A percentile compares a stretch with the other conserved stretches of the same genome.
Evolutionary conservation across 2,797 vertebrate species (phyloP).

Genomic region (Labeo calbasu): DNA sequence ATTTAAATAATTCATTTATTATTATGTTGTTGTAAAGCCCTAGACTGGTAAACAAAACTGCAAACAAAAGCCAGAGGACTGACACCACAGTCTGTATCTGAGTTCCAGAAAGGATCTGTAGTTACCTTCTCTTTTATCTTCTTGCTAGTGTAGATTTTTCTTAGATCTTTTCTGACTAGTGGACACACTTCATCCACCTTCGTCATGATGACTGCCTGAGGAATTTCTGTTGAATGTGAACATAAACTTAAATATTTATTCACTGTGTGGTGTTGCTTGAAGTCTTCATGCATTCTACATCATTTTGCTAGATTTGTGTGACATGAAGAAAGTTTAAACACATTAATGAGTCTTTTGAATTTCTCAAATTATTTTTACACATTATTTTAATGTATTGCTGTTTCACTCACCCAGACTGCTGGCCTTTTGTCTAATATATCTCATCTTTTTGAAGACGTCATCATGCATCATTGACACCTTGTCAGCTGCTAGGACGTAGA

Average conservation of each 20-base stretch:
- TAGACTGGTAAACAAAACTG: too few relatives aligned
- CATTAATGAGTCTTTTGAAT: too few relatives aligned
- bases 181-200: slow-evolving; percentile 25
- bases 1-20: too few relatives aligned
- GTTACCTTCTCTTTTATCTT: slow-evolving; percentile 53
- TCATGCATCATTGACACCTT: neutral
- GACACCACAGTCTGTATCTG: too few relatives aligned
- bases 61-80: too few relatives aligned
- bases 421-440: too few relatives aligned
- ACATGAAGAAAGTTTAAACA: too few relatives aligned
- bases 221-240: neutral
- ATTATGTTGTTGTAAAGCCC: too few relatives aligned
- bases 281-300: neutral
- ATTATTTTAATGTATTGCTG: neutral
- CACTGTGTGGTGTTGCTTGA: neutral
- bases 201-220: slow-evolving; percentile 44
- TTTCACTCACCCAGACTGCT: too few relatives aligned
- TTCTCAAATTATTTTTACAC: neutral
- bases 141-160: neutral
- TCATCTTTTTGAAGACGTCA: too few relatives aligned
- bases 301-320: neutral
- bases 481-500: slow-evolving; percentile 27
- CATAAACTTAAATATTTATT: neutral
- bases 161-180: slow-evolving; percentile 32
- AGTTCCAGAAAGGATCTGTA: too few relatives aligned